phyloP scores from a whole-genome alignment of 2,888 invertebrate species.

The Beris chalybata region DNA sequence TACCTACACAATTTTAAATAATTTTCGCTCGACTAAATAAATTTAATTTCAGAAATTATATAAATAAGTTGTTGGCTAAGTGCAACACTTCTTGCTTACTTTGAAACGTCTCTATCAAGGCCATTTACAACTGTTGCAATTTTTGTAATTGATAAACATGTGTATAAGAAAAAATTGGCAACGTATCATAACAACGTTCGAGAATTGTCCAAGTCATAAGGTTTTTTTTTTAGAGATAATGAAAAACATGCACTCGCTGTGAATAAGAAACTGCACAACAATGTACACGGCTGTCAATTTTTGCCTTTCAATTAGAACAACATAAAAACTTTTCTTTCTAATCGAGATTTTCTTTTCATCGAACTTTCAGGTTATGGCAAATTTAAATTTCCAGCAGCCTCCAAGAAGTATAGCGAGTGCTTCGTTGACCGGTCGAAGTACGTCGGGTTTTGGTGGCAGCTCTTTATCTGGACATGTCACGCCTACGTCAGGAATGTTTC shows the following conservation, averaged over 20 bases:
- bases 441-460: constrained; percentile 66
- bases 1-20: too few species aligned
- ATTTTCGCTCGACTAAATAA: too few species aligned
- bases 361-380: constrained; percentile 77
- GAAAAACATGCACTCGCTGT: neutral
- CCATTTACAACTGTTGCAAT: too few species aligned
- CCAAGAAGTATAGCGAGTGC: constrained; percentile 86
- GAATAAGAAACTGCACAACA: too few species aligned
- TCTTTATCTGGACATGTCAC: constrained; percentile 76
- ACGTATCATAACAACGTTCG: constrained; percentile 1
- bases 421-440: constrained; percentile 67
- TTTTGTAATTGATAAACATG: neutral
- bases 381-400: constrained; percentile 87
- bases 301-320: too few species aligned
- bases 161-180: constrained; percentile 5
- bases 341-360: neutral
- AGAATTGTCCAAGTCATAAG: constrained; percentile 13
- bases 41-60: too few species aligned
- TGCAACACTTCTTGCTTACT: too few species aligned
- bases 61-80: too few species aligned
- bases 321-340: neutral
- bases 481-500: constrained; percentile 68
- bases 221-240: constrained; percentile 11
- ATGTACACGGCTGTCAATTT: too few species aligned
- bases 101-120: too few species aligned